These are phyloP conservation scores for Candidula unifasciata DNA, from an alignment of 2,888 invertebrate genomes.

Conservation along the genomic window DNA sequence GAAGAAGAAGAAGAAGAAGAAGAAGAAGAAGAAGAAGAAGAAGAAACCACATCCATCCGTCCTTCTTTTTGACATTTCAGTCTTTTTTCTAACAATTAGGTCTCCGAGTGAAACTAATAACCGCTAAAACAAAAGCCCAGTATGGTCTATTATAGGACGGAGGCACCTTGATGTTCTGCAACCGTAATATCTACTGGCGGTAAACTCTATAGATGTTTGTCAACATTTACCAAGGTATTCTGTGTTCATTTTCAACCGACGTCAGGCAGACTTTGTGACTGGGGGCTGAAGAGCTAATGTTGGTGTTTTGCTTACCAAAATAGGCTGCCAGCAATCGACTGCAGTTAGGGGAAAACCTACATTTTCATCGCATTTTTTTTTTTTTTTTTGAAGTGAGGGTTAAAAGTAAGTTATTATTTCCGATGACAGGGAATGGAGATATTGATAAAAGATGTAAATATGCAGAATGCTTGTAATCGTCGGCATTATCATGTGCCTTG, in stretches of 20 bases:
- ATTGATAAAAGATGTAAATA: no score
- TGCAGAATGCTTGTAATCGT: no score
- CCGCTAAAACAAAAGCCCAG: background rate
- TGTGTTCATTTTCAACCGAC: background rate
- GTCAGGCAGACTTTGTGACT: background rate
- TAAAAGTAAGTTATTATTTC: no score
- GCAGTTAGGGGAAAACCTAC: no score
- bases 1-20: background rate
- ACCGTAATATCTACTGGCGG: background rate
- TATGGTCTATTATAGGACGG: background rate
- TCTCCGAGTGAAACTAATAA: background rate
- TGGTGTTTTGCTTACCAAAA: background rate
- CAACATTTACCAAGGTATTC: background rate
- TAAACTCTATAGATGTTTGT: background rate
- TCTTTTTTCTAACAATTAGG: no score
- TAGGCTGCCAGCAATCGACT: no score
- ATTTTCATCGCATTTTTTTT: no score
- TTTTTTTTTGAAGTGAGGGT: no score
- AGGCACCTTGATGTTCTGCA: background rate
- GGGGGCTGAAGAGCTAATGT: background rate
- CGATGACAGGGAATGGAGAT: no score
- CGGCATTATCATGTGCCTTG: no score
- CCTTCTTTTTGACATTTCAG: no score
- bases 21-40: background rate
- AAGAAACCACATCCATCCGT: no score